These are phyloP conservation scores for Agrotis exclamationis DNA, from an alignment of 2,888 invertebrate genomes.

Conservation along the genomic window DNA sequence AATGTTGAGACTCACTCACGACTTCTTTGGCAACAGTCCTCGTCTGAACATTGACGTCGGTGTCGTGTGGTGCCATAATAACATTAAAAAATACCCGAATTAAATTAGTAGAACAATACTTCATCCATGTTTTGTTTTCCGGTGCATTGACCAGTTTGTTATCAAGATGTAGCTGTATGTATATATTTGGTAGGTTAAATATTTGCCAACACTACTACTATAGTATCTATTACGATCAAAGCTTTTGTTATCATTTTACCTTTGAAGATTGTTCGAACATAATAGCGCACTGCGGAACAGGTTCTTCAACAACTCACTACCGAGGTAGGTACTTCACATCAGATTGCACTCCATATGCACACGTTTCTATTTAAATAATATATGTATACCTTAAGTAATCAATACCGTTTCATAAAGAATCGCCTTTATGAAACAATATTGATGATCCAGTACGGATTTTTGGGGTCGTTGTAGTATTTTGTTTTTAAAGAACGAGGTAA, in stretches of 20 bases:
- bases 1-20: conserved; percentile 69
- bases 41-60: conserved; percentile 43
- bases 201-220: not conserved
- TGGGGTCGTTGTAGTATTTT: not conserved
- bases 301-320: conserved; percentile 7
- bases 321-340: not conserved
- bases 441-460: not conserved
- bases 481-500: not conserved
- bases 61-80: conserved; percentile 45
- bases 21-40: conserved; percentile 72
- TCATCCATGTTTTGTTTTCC: conserved; percentile 42
- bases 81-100: conserved; percentile 63
- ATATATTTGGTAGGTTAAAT: conserved; percentile 8
- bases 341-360: not conserved
- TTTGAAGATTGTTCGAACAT: conserved; percentile 15
- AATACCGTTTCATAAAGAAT: no score
- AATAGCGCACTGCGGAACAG: conserved; percentile 22
- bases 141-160: conserved; percentile 40
- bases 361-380: no score
- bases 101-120: conserved; percentile 60
- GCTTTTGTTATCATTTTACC: conserved; percentile 14
- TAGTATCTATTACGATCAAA: not conserved
- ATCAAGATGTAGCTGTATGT: conserved; percentile 25
- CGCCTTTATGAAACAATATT: no score
- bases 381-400: no score